Conservation (phyloP, 2,797 vertebrate genomes). For the Malacoraja senta region DNA sequence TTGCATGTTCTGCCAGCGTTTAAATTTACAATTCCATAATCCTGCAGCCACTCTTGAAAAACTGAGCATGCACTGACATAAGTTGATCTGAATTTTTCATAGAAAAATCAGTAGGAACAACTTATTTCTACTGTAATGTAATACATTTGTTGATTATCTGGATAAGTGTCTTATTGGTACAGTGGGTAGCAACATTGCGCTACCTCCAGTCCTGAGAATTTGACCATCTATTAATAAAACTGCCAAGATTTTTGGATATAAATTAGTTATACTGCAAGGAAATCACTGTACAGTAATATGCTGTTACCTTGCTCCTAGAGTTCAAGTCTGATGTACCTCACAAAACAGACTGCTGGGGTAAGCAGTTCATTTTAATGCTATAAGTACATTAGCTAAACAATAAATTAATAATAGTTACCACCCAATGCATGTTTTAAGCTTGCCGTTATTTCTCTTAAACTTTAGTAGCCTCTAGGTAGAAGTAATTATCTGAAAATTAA, state of each 20-base stretch:
- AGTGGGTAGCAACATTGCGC: background rate
- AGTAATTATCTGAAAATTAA: background rate
- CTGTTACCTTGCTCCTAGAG: conserved; percentile 46
- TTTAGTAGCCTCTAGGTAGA: background rate
- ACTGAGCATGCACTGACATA: background rate
- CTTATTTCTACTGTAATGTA: background rate
- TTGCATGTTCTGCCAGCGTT: background rate
- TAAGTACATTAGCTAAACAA: conserved; percentile 18
- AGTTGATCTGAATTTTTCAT: background rate
- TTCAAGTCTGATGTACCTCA: conserved; percentile 44
- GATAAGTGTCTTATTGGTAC: background rate
- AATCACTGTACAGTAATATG: conserved; percentile 45
- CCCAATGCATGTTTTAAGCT: background rate
- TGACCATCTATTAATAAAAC: background rate
- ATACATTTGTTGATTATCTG: background rate
- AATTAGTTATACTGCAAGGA: conserved; percentile 41
- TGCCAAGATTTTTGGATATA: background rate
- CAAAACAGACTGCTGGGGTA: conserved; percentile 49
- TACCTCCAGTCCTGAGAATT: background rate
- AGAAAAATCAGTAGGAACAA: background rate
- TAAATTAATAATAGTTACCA: conserved; percentile 10
- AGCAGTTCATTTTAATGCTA: conserved; percentile 49
- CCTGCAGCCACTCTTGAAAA: background rate
- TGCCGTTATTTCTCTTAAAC: background rate
- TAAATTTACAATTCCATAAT: background rate